These are phyloP conservation scores for Calameuta filiformis DNA, from an alignment of 2,888 invertebrate genomes.

Conservation along the genomic window DNA sequence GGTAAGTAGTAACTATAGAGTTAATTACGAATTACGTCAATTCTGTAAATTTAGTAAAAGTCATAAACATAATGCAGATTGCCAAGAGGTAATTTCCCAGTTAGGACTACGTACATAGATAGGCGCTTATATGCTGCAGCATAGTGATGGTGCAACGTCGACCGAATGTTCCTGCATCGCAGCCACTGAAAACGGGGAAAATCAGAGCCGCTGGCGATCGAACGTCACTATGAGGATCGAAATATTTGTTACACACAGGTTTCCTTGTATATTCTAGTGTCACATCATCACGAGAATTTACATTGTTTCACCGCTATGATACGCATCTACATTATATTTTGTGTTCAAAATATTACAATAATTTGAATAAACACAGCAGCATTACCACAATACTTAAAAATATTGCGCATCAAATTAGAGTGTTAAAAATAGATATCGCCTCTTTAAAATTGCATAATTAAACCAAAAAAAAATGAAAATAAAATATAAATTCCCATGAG, in stretches of 20 bases:
- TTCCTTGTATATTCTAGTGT: not conserved
- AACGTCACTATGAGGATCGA: slow-evolving; percentile 1
- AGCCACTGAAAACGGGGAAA: not conserved
- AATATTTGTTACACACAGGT: not conserved
- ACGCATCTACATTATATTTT: not conserved
- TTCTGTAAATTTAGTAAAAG: not conserved
- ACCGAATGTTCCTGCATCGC: not conserved
- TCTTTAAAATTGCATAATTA: not conserved
- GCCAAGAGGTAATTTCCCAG: not conserved
- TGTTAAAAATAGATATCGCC: not conserved
- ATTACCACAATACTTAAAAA: not conserved
- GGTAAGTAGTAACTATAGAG: not conserved
- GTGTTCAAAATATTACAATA: not conserved
- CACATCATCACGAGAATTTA: not conserved
- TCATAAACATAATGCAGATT: not conserved
- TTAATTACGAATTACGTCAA: not conserved
- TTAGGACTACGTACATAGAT: not conserved
- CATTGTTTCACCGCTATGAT: not conserved
- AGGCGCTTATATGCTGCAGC: not conserved
- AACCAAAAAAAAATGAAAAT: not conserved
- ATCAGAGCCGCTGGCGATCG: slow-evolving; percentile 8
- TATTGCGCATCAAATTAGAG: not conserved
- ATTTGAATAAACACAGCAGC: not conserved
- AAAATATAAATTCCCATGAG: not conserved
- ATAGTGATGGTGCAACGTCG: not conserved